Base-by-base conservation (phyloP, 2,797 vertebrate genomes). In the Coendou prehensilis region DNA sequence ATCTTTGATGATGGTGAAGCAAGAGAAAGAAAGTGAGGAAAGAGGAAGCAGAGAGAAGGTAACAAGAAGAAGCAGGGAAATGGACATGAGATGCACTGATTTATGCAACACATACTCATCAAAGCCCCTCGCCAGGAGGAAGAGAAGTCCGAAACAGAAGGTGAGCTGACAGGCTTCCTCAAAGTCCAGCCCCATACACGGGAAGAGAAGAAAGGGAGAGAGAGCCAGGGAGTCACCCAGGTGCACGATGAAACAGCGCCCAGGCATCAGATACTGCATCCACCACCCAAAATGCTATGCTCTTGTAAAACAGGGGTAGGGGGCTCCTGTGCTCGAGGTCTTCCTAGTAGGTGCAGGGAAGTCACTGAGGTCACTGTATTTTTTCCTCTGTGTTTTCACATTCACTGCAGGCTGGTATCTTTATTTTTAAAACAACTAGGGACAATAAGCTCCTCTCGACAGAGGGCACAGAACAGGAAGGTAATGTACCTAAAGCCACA, bases 1-100 rank as follows among this genome's bases (percentile, higher is more conserved):
- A 0, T 52, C 95, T 96, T 96, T 93, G 96, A 97, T 96, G 71
- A 76, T 0, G 23, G 3, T 2, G 2, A 93, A 93, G 14, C 81
- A 92, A 95, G 78, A 63, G 15, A 93, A 17, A 69, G 41, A 94
- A n/a, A 15, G 26, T 57, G 61, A 9, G 47, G 57, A 7, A 28
- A 11, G 4, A 6, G 5, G 71, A 94, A 22, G 3, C 2, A 1
- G 0, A 1, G 83, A 93, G 63, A 45, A 50, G 0, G 15, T 4
- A n/a, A 26, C 5, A n/a, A 89, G 78, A 79, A 79, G 89, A 20
- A 0, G 7, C 14, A 20, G 33, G 26, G 54, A 56, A 10, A 52
- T 0, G 0, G 50, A 63, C 22, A 3, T 7, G n/a, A 30, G 59
- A 13, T 3, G 2, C n/a, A 5, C 71, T 6, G 18, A 80, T 5